Evolutionary conservation across 2,888 invertebrate species (phyloP), one percentile per base, ranked within the genome.

Genomic region (Drosophila mettleri): DNA sequence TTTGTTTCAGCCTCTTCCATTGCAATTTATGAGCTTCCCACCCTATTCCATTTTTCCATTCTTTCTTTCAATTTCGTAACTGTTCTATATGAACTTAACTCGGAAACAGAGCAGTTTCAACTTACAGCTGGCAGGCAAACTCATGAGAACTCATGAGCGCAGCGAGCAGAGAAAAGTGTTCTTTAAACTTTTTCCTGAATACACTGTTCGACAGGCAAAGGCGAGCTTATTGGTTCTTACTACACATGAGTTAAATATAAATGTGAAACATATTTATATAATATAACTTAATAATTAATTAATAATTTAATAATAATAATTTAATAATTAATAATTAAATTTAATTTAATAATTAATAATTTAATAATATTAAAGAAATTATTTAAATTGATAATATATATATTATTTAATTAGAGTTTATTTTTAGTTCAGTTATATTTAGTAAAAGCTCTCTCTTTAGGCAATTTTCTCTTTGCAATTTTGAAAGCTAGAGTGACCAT

Each of bases 151-250:
- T 51, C 33, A 55, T 49, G 39, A 31, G 27, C 31, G 39, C 29
- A 53, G 20, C n/a, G 55, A 67, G 54, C 36, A 36, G 36, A 45
- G 46, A 27, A 61, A 45, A n/a, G 67, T 61, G 36, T 54, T 61
- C 49, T 10, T 22, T 43, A 16, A 24, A 2, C 3, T n/a, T n/a
- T 41, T 2, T 43, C 10, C 22, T 24, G n/a, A 45, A 45, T 45
- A 45, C 16, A 10, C 27, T 45, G 10, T 16, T 6, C 10, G 10
- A 12, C 1, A 27, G 16, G 1, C 7, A 2, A 16, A 7, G 7
- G 0, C 2, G 27, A 12, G 45, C 16, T 1, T 16, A 16, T 45
- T 27, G 27, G 27, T 12, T 27, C 27, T 2, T 4, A 1, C 4
- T 43, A 2, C 16, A 6, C 9, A 29, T 31, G 29, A 1, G 6